Percentiles rank a stretch among this genome's conserved stretches.
Conservation (phyloP, 2,797 vertebrate genomes). For the Chelmon rostratus region DNA sequence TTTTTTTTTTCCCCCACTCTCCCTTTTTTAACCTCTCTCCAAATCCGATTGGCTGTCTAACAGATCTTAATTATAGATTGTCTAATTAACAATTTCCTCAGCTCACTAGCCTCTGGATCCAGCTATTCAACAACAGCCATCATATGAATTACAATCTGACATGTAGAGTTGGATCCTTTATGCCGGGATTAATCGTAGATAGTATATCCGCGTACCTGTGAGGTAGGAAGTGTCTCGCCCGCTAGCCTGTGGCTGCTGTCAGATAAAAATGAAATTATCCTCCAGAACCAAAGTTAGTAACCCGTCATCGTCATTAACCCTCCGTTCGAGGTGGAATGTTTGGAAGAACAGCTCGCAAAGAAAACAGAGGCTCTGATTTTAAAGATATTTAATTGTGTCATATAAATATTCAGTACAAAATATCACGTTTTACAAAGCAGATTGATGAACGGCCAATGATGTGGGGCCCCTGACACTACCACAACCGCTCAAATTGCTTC, state of each 20-base stretch:
- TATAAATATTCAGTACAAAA: constrained; percentile 99
- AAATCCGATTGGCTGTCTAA: constrained; percentile 73
- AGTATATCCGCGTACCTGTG: constrained; percentile 48
- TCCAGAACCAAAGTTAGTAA: constrained; percentile 29
- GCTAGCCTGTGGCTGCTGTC: constrained; percentile 37
- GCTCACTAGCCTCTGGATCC: constrained; percentile 76
- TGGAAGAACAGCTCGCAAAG: background rate
- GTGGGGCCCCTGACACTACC: constrained; percentile 67
- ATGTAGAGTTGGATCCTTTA: constrained; percentile 40
- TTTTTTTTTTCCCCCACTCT: rapidly evolving
- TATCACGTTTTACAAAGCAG: constrained; percentile 97
- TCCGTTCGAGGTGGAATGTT: background rate
- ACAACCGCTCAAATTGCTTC: constrained; percentile 72
- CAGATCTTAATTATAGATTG: constrained; percentile 87
- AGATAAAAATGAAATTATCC: constrained; percentile 42
- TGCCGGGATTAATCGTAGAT: constrained; percentile 52
- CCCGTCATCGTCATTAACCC: background rate
- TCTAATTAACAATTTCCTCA: constrained; percentile 83
- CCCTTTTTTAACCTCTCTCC: constrained; percentile 32
- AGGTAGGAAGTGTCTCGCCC: constrained; percentile 9
- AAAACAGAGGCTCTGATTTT: constrained; percentile 54
- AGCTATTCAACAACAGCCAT: constrained; percentile 62
- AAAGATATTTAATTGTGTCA: constrained; percentile 94
- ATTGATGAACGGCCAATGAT: constrained; percentile 69
- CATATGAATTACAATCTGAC: constrained; percentile 61